phyloP scores from a whole-genome alignment of 2,797 vertebrate species.

The Spondyliosoma cantharus region DNA sequence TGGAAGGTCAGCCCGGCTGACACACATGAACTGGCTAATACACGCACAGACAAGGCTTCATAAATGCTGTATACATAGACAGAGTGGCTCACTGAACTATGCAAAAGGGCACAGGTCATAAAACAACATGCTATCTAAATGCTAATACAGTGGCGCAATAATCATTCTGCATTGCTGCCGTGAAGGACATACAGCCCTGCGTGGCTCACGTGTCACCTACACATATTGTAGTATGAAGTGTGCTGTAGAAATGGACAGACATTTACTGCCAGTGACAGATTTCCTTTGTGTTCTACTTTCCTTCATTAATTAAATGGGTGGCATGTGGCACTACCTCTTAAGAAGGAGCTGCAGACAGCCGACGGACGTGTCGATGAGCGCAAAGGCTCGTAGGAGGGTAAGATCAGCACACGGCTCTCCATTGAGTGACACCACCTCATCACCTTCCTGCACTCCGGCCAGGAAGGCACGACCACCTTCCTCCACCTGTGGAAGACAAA shows the following conservation, averaged over 20 bases:
- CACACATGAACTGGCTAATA: slow-evolving; percentile 41
- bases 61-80: slow-evolving; percentile 9
- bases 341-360: slow-evolving; percentile 91
- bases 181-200: not conserved
- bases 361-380: slow-evolving; percentile 87
- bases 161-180: slow-evolving; percentile 37
- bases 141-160: slow-evolving; percentile 69
- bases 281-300: not conserved
- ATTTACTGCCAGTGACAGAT: not conserved
- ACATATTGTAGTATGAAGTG: not conserved
- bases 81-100: slow-evolving; percentile 54
- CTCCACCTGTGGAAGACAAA: slow-evolving; percentile 83
- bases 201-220: slow-evolving; percentile 5
- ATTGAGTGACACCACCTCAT: slow-evolving; percentile 95
- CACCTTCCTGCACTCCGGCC: slow-evolving; percentile 90
- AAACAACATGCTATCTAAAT: slow-evolving; percentile 70
- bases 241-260: not conserved
- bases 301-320: not conserved
- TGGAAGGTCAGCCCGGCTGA: slow-evolving; percentile 73
- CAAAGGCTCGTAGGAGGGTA: slow-evolving; percentile 87
- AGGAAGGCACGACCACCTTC: slow-evolving; percentile 85
- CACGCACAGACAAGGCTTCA: slow-evolving; percentile 30
- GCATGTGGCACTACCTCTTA: slow-evolving; percentile 87
- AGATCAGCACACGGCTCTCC: slow-evolving; percentile 90
- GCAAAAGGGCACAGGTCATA: slow-evolving; percentile 67